These are phyloP conservation scores for Dipus sagitta DNA, from an alignment of 2,797 vertebrate genomes.

Conservation along the genomic window DNA sequence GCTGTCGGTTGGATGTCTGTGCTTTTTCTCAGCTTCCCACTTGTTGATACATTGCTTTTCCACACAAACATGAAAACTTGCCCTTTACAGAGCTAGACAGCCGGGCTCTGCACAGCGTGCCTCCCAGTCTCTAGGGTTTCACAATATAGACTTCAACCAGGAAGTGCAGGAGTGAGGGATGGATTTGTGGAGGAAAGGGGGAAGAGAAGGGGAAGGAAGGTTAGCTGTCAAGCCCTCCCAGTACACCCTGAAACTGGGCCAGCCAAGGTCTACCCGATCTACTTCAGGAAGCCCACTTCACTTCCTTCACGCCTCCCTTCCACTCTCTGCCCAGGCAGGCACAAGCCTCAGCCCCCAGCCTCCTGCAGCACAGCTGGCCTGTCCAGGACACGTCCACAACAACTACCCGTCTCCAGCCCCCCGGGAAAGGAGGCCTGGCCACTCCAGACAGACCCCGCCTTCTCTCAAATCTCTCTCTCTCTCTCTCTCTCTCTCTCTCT, in stretches of 20 bases:
- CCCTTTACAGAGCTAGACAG: conserved; percentile 7
- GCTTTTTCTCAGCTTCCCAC: neutral
- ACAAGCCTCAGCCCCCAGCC: neutral
- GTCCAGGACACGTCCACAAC: neutral
- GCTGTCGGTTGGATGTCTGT: neutral
- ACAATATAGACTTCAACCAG: conserved; percentile 61
- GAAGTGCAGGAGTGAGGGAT: neutral
- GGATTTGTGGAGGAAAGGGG: neutral
- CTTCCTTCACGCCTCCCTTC: neutral
- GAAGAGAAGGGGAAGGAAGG: rapidly evolving
- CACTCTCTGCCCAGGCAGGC: neutral
- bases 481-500: too few relatives aligned
- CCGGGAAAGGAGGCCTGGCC: neutral
- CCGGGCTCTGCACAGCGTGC: neutral
- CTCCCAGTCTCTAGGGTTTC: neutral
- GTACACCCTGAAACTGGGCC: neutral
- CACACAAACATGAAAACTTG: neutral
- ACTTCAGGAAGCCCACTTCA: neutral
- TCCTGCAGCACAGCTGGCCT: neutral
- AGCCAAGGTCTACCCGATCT: neutral
- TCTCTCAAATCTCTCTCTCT: neutral
- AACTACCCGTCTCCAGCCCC: neutral
- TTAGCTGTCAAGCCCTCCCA: neutral
- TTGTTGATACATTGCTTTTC: conserved; percentile 17
- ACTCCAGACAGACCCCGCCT: neutral